Conservation (phyloP, 2,797 vertebrate species). For the Bucorvus abyssinicus region DNA sequence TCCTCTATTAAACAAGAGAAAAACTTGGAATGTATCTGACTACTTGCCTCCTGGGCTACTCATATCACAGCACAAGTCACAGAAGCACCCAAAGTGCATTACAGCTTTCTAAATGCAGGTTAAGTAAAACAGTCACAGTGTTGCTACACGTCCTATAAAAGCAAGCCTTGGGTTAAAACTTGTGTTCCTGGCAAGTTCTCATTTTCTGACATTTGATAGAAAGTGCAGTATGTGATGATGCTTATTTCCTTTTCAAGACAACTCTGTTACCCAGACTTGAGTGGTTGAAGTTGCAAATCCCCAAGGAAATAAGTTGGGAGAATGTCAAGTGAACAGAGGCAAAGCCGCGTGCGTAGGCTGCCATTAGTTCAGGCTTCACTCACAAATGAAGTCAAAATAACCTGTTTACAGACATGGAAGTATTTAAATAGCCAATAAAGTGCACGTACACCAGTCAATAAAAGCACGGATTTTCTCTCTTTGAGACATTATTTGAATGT, state of each 20-base stretch:
- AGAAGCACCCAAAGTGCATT: background rate
- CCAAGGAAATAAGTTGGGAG: background rate
- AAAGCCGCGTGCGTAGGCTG: background rate
- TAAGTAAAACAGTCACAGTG: background rate
- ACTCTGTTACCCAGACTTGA: background rate
- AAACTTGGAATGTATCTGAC: background rate
- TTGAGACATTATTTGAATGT: background rate
- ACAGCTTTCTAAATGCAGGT: background rate
- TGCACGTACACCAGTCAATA: fast-evolving
- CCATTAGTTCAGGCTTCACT: background rate
- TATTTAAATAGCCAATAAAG: background rate
- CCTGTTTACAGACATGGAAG: background rate
- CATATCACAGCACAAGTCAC: background rate
- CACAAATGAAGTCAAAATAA: background rate
- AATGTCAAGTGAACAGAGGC: background rate
- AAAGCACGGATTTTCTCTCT: background rate
- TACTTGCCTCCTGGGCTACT: background rate
- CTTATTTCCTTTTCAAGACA: background rate
- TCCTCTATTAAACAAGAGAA: background rate
- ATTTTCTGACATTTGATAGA: background rate
- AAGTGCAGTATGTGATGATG: background rate
- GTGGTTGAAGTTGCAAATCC: background rate
- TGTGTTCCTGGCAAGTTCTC: background rate
- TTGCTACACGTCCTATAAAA: background rate
- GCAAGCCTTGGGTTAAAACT: background rate